Percentiles rank a stretch among this genome's conserved stretches.
Conservation (phyloP, 2,888 invertebrate species). For the Euplagia quadripunctaria region DNA sequence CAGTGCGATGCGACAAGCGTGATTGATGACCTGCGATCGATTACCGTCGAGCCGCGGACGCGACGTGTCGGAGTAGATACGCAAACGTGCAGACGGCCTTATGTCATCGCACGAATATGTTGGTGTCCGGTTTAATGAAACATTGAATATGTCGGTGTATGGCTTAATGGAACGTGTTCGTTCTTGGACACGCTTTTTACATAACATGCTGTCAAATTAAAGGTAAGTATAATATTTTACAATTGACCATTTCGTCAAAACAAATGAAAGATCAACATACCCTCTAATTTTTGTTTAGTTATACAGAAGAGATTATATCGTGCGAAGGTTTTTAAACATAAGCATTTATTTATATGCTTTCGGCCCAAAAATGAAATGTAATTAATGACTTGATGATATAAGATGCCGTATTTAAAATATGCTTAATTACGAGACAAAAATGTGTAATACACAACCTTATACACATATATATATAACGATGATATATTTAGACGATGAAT, state of each 20-base stretch:
- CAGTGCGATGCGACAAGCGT: slow-evolving; percentile 65
- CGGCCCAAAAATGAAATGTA: too few relatives aligned
- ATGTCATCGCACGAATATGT: slow-evolving; percentile 33
- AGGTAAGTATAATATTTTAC: not conserved
- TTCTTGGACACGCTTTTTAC: not conserved
- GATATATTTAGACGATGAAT: too few relatives aligned
- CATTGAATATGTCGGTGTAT: slow-evolving; percentile 18
- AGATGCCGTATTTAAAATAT: too few relatives aligned
- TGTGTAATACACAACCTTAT: too few relatives aligned
- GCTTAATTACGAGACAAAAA: too few relatives aligned
- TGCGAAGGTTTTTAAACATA: too few relatives aligned
- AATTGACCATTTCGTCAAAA: not conserved
- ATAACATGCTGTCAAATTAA: not conserved
- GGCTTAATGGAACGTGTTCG: slow-evolving; percentile 5
- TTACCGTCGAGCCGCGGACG: slow-evolving; percentile 51
- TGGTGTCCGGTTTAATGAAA: slow-evolving; percentile 12
- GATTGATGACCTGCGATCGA: slow-evolving; percentile 72
- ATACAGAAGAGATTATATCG: too few relatives aligned
- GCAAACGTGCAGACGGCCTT: slow-evolving; percentile 42
- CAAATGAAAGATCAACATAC: too few relatives aligned
- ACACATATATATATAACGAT: too few relatives aligned
- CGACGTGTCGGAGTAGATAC: slow-evolving; percentile 31
- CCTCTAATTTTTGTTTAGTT: too few relatives aligned
- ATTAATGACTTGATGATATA: too few relatives aligned
- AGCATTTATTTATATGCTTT: too few relatives aligned